phyloP scores from a whole-genome alignment of 2,797 vertebrate species.

The Enteromius viviparus region DNA sequence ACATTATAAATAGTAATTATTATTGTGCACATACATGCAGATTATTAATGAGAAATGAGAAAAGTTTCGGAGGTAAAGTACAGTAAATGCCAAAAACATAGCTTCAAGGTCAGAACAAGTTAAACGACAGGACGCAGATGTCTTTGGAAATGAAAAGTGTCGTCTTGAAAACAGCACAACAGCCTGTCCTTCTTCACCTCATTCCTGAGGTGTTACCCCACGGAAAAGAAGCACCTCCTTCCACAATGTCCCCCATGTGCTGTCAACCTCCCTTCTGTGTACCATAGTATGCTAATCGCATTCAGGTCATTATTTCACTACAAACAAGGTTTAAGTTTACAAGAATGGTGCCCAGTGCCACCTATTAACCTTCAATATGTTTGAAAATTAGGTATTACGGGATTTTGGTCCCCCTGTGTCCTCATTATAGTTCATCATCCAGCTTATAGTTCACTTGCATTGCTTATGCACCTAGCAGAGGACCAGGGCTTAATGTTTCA shows the following conservation, averaged over 20 bases:
- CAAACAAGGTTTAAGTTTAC: conserved; percentile 38
- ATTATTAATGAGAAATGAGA: not conserved
- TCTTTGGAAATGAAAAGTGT: conserved; percentile 40
- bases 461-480: conserved; percentile 15
- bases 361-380: conserved; percentile 50
- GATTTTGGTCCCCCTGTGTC: conserved; percentile 43
- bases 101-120: conserved; percentile 35
- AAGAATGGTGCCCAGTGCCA: conserved; percentile 41
- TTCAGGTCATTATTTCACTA: conserved; percentile 49
- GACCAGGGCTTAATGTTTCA: not conserved
- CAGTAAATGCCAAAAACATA: conserved; percentile 12
- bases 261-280: conserved; percentile 24
- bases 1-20: not conserved
- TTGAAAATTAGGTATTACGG: conserved; percentile 42
- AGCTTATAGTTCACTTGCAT: conserved; percentile 20
- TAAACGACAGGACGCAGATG: conserved; percentile 40
- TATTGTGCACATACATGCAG: not conserved
- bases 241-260: conserved; percentile 30
- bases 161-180: conserved; percentile 31
- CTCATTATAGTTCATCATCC: conserved; percentile 43
- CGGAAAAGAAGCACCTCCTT: conserved; percentile 32
- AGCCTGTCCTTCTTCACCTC: conserved; percentile 38
- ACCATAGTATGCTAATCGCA: conserved; percentile 43
- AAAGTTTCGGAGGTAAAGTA: not conserved
- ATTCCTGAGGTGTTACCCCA: conserved; percentile 34